Conservation (phyloP, 2,797 vertebrate genomes). For the Melanogrammus aeglefinus region DNA sequence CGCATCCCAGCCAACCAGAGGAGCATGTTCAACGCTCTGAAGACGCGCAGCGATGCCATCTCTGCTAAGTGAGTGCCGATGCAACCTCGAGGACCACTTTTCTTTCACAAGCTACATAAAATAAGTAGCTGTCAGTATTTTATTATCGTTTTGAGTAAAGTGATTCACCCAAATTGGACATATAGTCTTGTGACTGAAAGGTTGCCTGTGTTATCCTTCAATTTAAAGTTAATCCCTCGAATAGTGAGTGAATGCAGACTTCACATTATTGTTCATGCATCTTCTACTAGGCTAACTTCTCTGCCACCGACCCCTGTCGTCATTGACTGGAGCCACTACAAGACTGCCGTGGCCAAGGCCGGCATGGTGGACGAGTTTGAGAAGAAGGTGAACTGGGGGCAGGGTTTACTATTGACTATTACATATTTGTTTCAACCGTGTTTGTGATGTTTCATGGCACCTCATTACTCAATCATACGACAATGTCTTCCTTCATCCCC, state of each 20-base stretch:
- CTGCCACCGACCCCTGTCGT: slow-evolving; percentile 80
- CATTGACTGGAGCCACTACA: slow-evolving; percentile 91
- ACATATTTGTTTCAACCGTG: background rate
- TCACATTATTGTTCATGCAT: background rate
- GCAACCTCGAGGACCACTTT: too few species aligned
- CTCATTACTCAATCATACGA: background rate
- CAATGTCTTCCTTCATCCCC: slow-evolving; percentile 12
- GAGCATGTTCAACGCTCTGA: slow-evolving; percentile 86
- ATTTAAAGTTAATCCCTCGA: background rate
- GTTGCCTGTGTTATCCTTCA: too few species aligned
- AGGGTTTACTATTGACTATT: background rate
- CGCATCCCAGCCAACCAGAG: slow-evolving; percentile 85
- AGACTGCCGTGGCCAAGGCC: slow-evolving; percentile 71
- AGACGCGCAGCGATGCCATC: slow-evolving; percentile 86
- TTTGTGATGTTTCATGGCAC: background rate
- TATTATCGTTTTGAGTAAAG: too few species aligned
- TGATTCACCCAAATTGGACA: too few species aligned
- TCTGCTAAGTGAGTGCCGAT: slow-evolving; percentile 77
- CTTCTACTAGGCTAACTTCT: slow-evolving; percentile 71
- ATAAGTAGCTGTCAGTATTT: too few species aligned
- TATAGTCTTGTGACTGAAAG: too few species aligned
- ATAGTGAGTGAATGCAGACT: background rate
- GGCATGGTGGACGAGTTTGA: slow-evolving; percentile 96
- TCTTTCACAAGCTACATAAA: too few species aligned
- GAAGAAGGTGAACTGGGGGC: slow-evolving; percentile 80